Evolutionary conservation across 2,797 vertebrate species (phyloP).

Genomic region (Apogon talboti): DNA sequence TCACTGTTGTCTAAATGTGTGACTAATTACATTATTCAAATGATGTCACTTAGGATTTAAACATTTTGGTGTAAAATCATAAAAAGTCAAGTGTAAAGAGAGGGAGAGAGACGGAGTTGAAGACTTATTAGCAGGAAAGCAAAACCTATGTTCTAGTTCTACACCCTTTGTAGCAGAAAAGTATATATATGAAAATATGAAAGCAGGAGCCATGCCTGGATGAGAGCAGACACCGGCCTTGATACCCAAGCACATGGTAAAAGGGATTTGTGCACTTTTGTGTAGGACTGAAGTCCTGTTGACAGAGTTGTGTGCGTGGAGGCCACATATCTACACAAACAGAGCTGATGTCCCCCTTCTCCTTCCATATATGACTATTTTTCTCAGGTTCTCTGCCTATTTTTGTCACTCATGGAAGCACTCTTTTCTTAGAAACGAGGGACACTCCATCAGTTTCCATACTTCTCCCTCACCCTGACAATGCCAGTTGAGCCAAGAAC

Average conservation of each 20-base stretch:
- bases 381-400: background rate
- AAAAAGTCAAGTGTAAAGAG: slow-evolving; percentile 8
- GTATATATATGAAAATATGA: slow-evolving; percentile 42
- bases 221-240: slow-evolving; percentile 33
- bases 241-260: slow-evolving; percentile 25
- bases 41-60: no score
- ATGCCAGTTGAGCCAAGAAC: slow-evolving; percentile 57
- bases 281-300: slow-evolving; percentile 31
- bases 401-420: slow-evolving; percentile 4
- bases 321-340: slow-evolving; percentile 27
- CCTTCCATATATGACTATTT: background rate
- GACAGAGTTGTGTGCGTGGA: slow-evolving; percentile 28
- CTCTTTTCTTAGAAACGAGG: slow-evolving; percentile 40
- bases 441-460: slow-evolving; percentile 55
- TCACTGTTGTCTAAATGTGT: no score
- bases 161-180: slow-evolving; percentile 61
- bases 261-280: slow-evolving; percentile 1
- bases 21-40: background rate
- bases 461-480: slow-evolving; percentile 34
- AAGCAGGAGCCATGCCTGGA: slow-evolving; percentile 12
- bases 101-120: slow-evolving; percentile 6
- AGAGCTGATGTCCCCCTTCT: slow-evolving; percentile 6
- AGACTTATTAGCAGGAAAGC: slow-evolving; percentile 22
- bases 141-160: background rate
- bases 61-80: background rate